Evolutionary conservation across 2,888 invertebrate species (phyloP).

Genomic region (Acanthosepion lycidas): DNA sequence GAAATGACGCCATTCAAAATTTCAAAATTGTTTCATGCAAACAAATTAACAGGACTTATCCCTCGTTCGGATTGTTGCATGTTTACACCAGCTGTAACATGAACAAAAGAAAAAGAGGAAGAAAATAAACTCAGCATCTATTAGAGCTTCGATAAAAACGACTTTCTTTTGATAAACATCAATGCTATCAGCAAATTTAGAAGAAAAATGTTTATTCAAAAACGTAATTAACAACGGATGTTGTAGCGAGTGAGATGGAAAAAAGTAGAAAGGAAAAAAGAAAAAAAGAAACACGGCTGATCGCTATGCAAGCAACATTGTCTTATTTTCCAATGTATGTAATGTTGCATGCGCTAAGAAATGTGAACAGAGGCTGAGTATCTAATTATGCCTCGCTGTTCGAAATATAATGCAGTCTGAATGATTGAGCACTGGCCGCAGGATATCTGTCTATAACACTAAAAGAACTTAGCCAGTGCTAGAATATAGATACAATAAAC

Average conservation of each 20-base stretch:
- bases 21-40: not conserved
- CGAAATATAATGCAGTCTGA: not conserved
- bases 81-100: not conserved
- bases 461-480: not conserved
- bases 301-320: not conserved
- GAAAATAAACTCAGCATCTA: not conserved
- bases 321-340: not conserved
- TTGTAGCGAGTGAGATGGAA: not conserved
- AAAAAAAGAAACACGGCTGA: not conserved
- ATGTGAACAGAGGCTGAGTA: not conserved
- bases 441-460: not conserved
- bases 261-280: not conserved
- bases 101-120: not conserved
- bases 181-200: not conserved
- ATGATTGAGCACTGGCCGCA: not conserved
- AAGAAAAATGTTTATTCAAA: not conserved
- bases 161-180: not conserved
- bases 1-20: not conserved
- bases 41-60: not conserved
- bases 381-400: not conserved
- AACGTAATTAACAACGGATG: constrained; percentile 18
- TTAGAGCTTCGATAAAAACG: not conserved
- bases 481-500: not conserved
- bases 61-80: not conserved
- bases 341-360: not conserved